These are phyloP conservation scores for Adineta ricciae DNA, from an alignment of 2,888 invertebrate genomes.

Conservation along the genomic window DNA sequence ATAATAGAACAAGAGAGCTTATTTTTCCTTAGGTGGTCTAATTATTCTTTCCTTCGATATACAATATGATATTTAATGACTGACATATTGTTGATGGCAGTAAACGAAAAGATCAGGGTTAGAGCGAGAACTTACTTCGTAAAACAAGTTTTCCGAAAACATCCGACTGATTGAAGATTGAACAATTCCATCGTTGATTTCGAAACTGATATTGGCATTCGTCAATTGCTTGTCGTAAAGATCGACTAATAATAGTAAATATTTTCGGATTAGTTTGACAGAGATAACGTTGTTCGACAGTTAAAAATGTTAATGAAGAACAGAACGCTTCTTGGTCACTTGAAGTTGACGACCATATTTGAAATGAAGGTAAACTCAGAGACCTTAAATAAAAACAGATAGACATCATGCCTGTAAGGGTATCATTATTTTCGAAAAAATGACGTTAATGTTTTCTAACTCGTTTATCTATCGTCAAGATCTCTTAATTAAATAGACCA, in stretches of 20 bases:
- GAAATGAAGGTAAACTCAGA: conserved; percentile 8
- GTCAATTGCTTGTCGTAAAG: conserved; percentile 76
- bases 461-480: not conserved
- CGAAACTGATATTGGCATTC: conserved; percentile 91
- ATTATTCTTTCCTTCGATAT: not conserved
- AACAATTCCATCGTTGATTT: conserved; percentile 87
- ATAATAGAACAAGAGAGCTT: conserved; percentile 5
- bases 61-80: not conserved
- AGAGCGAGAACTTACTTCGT: conserved; percentile 63
- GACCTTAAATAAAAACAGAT: conserved; percentile 1
- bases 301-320: conserved; percentile 16
- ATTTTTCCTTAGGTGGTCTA: conserved; percentile 1
- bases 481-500: no score
- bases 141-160: conserved; percentile 93
- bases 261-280: conserved; percentile 28
- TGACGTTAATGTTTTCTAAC: not conserved
- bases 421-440: not conserved
- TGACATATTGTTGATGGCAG: not conserved
- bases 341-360: not conserved
- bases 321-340: not conserved
- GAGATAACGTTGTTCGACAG: not conserved
- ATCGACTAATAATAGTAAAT: conserved; percentile 73
- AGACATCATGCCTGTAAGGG: not conserved
- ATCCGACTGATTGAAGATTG: conserved; percentile 68
- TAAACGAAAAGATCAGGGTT: not conserved